Conservation (phyloP, 1,140 invertebrate genomes). For the Bilobella aurantiaca region DNA sequence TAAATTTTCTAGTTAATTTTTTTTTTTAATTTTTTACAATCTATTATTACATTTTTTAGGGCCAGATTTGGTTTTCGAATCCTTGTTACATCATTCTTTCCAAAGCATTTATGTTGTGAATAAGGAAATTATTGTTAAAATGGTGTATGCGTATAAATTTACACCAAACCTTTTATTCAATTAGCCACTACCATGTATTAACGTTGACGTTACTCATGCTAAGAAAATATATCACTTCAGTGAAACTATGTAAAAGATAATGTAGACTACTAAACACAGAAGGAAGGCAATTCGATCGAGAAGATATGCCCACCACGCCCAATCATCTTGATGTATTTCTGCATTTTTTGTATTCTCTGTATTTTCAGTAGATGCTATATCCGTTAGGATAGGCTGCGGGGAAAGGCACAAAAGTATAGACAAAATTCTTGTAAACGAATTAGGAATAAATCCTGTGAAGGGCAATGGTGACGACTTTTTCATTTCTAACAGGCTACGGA, state of each 20-base stretch:
- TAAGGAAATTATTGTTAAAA: no score
- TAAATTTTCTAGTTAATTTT: no score
- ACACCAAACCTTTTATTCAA: no score
- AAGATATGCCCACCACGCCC: slow-evolving; percentile 33
- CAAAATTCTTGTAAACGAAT: slow-evolving; percentile 21
- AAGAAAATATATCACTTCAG: no score
- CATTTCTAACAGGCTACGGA: slow-evolving; percentile 27
- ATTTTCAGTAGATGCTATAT: not conserved
- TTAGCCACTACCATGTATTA: no score
- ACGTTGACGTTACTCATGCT: no score
- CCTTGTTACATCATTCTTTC: no score
- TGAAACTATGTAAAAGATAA: slow-evolving; percentile 22
- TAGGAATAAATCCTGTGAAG: slow-evolving; percentile 22
- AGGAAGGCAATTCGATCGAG: slow-evolving; percentile 31
- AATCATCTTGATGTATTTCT: slow-evolving; percentile 29
- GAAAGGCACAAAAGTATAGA: slow-evolving; percentile 31
- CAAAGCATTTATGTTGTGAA: no score
- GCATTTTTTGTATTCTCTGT: slow-evolving; percentile 15
- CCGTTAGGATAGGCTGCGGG: slow-evolving; percentile 17
- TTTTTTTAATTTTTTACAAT: no score
- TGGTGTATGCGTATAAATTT: no score
- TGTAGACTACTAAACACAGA: slow-evolving; percentile 30
- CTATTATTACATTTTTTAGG: no score
- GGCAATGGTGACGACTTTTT: slow-evolving; percentile 33
- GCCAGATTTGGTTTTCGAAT: no score